phyloP scores from a whole-genome alignment of 2,888 invertebrate genomes.

The Tachina grossa region DNA sequence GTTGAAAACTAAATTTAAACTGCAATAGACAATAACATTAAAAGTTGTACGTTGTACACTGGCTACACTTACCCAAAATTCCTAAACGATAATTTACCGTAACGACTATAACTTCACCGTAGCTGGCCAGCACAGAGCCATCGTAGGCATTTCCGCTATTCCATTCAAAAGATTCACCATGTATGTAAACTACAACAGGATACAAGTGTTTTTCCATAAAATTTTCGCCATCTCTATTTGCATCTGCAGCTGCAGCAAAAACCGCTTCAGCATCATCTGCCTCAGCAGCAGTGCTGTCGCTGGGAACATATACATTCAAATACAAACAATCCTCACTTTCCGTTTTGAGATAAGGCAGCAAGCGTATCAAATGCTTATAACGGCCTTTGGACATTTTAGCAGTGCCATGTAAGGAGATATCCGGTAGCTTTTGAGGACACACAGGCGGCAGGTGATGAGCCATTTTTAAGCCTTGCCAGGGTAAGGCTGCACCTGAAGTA shows the following conservation, averaged over 20 bases:
- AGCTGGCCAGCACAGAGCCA: slow-evolving; percentile 95
- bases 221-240: slow-evolving; percentile 62
- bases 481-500: slow-evolving; percentile 88
- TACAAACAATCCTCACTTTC: slow-evolving; percentile 95
- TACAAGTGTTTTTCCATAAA: slow-evolving; percentile 85
- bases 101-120: slow-evolving; percentile 93
- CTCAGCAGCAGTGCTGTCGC: slow-evolving; percentile 22
- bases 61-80: slow-evolving; percentile 87
- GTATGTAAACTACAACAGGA: slow-evolving; percentile 95
- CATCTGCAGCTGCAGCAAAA: slow-evolving; percentile 37
- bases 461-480: slow-evolving; percentile 89
- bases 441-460: slow-evolving; percentile 90
- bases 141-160: slow-evolving; percentile 99
- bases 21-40: slow-evolving; percentile 20
- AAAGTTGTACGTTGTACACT: slow-evolving; percentile 10
- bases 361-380: slow-evolving; percentile 87
- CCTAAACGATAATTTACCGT: slow-evolving; percentile 93
- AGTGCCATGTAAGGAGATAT: slow-evolving; percentile 84
- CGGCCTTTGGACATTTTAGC: slow-evolving; percentile 87
- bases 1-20: background rate
- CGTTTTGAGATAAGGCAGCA: slow-evolving; percentile 87
- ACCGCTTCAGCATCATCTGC: slow-evolving; percentile 4
- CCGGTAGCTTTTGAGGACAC: slow-evolving; percentile 92
- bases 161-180: slow-evolving; percentile 98
- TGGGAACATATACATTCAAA: slow-evolving; percentile 94